These are phyloP conservation scores for Ormyrus rosae DNA, from an alignment of 2,888 invertebrate species.

Conservation along the genomic window DNA sequence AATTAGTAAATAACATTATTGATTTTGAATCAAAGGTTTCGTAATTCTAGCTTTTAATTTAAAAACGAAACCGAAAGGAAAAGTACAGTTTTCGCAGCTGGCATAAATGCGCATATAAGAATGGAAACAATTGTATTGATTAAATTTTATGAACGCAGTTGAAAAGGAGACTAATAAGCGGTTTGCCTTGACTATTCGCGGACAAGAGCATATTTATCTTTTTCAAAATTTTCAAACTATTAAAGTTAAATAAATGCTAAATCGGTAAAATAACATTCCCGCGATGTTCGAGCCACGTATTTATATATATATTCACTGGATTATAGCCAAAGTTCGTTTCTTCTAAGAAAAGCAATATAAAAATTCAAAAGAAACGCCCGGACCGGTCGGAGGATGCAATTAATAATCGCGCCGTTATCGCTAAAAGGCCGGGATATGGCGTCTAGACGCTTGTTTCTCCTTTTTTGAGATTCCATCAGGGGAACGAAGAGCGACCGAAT, in stretches of 20 bases:
- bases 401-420: conserved; percentile 6
- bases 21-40: too few species aligned
- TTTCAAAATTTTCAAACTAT: too few species aligned
- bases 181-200: too few species aligned
- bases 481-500: not conserved
- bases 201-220: too few species aligned
- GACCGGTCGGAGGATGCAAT: not conserved
- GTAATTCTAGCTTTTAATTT: too few species aligned
- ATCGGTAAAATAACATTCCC: not conserved
- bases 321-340: not conserved
- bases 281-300: not conserved
- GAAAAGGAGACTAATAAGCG: too few species aligned
- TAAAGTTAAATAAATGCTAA: not conserved
- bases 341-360: not conserved
- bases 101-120: too few species aligned
- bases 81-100: too few species aligned
- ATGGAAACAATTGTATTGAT: too few species aligned
- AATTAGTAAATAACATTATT: too few species aligned
- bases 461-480: not conserved
- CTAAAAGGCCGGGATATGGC: conserved; percentile 4
- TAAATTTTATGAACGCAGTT: too few species aligned
- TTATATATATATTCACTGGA: not conserved
- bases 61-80: too few species aligned
- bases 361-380: not conserved
- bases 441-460: not conserved